Percentiles rank a stretch among this genome's conserved stretches.
phyloP scores from a whole-genome alignment of 2,888 invertebrate species.

The Flexamia atlantica region DNA sequence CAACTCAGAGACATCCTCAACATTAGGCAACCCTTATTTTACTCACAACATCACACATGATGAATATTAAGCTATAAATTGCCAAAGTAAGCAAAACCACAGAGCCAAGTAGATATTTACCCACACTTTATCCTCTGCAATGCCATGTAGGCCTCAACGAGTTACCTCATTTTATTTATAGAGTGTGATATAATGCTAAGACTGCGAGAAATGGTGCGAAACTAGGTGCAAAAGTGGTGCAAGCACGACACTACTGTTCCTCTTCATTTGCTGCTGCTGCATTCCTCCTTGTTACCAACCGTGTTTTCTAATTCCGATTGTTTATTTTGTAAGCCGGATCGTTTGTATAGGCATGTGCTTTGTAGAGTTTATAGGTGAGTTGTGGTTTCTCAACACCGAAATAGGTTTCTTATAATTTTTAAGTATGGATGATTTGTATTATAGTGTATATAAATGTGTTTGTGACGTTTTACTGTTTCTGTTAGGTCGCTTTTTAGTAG shows the following conservation, averaged over 20 bases:
- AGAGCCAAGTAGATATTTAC: not conserved
- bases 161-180: slow-evolving; percentile 57
- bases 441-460: slow-evolving; percentile 26
- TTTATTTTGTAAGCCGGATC: slow-evolving; percentile 42
- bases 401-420: not conserved
- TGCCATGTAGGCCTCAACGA: not conserved
- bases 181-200: slow-evolving; percentile 61
- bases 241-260: slow-evolving; percentile 68
- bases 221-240: slow-evolving; percentile 66
- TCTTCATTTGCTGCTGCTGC: slow-evolving; percentile 63
- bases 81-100: too few species aligned
- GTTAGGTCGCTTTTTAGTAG: too few species aligned
- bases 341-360: slow-evolving; percentile 33
- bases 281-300: slow-evolving; percentile 40
- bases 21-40: too few species aligned
- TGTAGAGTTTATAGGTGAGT: slow-evolving; percentile 7
- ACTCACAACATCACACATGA: too few species aligned
- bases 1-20: too few species aligned
- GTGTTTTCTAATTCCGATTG: slow-evolving; percentile 3
- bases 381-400: not conserved
- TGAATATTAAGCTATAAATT: too few species aligned
- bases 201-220: slow-evolving; percentile 57
- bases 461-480: not conserved
- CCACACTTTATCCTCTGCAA: not conserved
- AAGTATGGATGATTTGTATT: slow-evolving; percentile 18